These are phyloP conservation scores for Prolemur simus DNA, from an alignment of 2,113 vertebrate genomes.

Conservation along the genomic window DNA sequence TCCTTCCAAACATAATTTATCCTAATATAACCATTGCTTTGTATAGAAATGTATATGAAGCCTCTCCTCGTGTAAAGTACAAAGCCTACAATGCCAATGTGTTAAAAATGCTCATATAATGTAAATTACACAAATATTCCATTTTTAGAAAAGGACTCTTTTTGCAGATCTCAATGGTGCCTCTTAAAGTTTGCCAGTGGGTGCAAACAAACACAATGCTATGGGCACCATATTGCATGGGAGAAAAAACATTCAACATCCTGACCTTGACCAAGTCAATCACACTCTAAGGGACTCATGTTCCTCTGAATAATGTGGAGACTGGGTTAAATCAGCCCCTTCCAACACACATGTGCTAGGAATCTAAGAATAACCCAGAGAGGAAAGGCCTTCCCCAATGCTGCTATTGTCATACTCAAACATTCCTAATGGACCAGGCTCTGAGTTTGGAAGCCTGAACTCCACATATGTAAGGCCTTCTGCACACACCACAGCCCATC, in stretches of 20 bases:
- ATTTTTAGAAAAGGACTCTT: not conserved
- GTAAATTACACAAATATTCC: not conserved
- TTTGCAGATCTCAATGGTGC: not conserved
- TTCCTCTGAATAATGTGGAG: not conserved
- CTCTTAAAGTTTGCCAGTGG: not conserved
- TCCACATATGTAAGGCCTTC: not conserved
- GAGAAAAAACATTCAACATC: not conserved
- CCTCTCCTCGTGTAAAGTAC: not conserved
- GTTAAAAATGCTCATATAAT: not conserved
- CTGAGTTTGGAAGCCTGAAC: not conserved
- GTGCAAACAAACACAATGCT: not conserved
- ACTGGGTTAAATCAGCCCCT: not conserved
- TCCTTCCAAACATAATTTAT: not conserved
- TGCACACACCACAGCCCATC: not conserved
- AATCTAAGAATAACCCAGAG: not conserved
- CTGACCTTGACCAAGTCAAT: not conserved
- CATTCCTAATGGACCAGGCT: not conserved
- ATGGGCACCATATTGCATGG: not conserved
- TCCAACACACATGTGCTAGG: not conserved
- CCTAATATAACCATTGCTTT: not conserved
- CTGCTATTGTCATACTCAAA: not conserved
- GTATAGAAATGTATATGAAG: not conserved
- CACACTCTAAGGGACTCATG: not conserved
- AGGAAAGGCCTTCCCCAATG: not conserved
- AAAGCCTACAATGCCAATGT: not conserved